These are phyloP conservation scores for Whitmania pigra DNA, from an alignment of 1,140 invertebrate species.

Conservation along the genomic window DNA sequence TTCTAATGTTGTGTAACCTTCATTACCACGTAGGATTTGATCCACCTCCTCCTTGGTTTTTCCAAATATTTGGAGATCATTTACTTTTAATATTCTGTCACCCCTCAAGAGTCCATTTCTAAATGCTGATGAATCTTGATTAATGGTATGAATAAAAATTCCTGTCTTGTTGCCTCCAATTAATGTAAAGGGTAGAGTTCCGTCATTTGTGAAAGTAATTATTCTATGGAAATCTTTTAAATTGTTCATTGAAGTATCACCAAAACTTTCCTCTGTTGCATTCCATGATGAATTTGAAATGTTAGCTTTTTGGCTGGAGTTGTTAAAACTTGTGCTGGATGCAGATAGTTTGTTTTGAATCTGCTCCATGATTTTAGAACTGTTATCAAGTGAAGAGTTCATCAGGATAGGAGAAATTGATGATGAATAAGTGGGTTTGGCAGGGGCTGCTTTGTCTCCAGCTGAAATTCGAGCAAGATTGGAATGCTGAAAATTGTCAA, in stretches of 20 bases:
- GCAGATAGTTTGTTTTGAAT: neutral
- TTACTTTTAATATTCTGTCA: constrained; percentile 23
- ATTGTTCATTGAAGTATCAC: neutral
- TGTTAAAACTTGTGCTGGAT: neutral
- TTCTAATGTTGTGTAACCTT: constrained; percentile 7
- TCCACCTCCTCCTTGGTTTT: constrained; percentile 21
- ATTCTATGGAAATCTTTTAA: constrained; percentile 9
- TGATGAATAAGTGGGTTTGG: constrained; percentile 13
- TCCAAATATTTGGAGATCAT: constrained; percentile 10
- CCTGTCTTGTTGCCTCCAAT: constrained; percentile 23
- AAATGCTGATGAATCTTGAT: constrained; percentile 13
- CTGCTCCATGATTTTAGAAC: neutral
- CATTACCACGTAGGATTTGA: neutral
- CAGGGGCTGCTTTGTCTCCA: neutral
- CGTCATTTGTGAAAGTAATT: constrained; percentile 18
- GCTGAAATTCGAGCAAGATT: constrained; percentile 10
- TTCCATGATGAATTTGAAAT: neutral
- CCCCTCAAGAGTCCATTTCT: constrained; percentile 19
- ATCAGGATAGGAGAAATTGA: neutral
- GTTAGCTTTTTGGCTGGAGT: neutral
- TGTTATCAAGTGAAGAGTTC: constrained; percentile 1
- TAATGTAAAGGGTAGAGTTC: constrained; percentile 15
- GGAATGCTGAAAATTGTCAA: constrained; percentile 8
- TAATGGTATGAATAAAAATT: constrained; percentile 19
- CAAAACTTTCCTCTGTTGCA: constrained; percentile 6